Conservation (phyloP, 2,797 vertebrate species). For the Podarcis siculus region DNA sequence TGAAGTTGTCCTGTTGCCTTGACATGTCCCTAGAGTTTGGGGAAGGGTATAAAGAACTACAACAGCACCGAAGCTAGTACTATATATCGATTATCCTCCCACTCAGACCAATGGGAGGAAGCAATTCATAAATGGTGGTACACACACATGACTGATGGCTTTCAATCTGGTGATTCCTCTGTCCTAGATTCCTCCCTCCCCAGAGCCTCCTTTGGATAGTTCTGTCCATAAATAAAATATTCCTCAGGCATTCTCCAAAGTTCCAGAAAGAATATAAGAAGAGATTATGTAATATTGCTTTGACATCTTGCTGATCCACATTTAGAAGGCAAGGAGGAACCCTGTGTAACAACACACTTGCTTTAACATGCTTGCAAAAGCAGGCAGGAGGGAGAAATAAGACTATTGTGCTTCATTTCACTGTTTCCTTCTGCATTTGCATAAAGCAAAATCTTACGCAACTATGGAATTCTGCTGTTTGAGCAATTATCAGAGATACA, state of each 20-base stretch:
- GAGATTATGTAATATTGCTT: no score
- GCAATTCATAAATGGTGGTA: no score
- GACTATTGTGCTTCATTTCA: neutral
- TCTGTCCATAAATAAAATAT: neutral
- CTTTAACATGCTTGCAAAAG: neutral
- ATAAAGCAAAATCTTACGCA: constrained; percentile 32
- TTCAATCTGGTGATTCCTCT: no score
- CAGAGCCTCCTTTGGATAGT: no score
- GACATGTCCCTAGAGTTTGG: no score
- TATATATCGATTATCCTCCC: no score
- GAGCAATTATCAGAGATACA: constrained; percentile 38
- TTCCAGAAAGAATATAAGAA: neutral
- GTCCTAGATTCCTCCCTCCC: no score
- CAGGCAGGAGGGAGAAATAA: neutral
- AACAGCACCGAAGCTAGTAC: no score
- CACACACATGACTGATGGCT: no score
- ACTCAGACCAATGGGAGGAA: no score
- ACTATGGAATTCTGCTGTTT: constrained; percentile 10
- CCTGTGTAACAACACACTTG: neutral
- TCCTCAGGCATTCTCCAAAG: neutral
- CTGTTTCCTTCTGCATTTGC: constrained; percentile 45
- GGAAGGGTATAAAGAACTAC: no score
- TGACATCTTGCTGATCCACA: neutral
- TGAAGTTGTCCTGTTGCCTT: no score
- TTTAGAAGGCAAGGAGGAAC: neutral